phyloP scores from a whole-genome alignment of 2,797 vertebrate species.

The Crocodylus rhombifer region DNA sequence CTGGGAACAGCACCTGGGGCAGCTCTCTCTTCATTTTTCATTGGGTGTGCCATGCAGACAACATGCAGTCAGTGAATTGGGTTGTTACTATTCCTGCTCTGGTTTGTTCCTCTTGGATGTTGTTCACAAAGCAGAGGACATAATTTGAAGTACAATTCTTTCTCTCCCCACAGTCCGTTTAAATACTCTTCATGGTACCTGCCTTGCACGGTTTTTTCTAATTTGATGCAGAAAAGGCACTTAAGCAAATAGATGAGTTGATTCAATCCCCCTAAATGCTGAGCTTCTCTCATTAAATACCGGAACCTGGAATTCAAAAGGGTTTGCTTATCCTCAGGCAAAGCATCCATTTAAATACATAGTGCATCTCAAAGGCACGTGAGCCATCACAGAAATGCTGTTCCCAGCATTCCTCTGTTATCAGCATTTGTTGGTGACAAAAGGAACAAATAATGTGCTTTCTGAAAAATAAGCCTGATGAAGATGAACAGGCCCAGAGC shows the following conservation, averaged over 20 bases:
- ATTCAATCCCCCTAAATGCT: constrained; percentile 6
- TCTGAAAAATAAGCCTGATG: constrained; percentile 1
- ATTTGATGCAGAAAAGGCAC: not conserved
- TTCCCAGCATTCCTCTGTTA: not conserved
- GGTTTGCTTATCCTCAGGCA: constrained; percentile 14
- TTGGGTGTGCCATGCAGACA: too few species aligned
- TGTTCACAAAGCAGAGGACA: too few species aligned
- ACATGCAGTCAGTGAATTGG: too few species aligned
- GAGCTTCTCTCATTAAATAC: constrained; percentile 36
- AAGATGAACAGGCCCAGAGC: not conserved
- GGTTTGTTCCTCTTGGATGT: too few species aligned
- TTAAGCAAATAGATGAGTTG: constrained; percentile 30
- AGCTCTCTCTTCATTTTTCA: too few species aligned
- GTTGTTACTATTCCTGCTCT: too few species aligned
- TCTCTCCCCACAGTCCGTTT: too few species aligned
- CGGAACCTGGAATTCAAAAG: not conserved
- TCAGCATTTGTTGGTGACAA: not conserved
- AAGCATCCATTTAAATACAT: constrained; percentile 31
- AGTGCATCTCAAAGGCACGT: not conserved
- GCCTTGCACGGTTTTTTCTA: too few species aligned
- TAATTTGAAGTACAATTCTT: too few species aligned
- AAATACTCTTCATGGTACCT: too few species aligned
- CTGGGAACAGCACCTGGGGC: too few species aligned
- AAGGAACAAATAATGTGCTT: constrained; percentile 1
- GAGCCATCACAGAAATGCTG: not conserved